Base-by-base conservation (phyloP, 1,140 invertebrate species). In the Lordiphosa clarofinis region DNA sequence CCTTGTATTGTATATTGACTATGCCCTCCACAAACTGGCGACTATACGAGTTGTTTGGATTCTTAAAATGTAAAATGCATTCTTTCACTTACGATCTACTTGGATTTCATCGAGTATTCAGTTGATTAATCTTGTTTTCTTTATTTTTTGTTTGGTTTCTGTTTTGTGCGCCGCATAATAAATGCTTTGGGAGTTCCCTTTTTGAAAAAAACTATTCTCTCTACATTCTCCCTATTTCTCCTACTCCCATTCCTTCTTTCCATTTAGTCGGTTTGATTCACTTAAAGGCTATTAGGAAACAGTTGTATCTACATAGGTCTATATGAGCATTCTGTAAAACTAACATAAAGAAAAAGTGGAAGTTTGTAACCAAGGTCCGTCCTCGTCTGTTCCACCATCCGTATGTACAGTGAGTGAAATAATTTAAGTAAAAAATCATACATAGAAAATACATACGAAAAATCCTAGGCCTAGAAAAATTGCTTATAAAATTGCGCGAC, bases 81-180 rank as follows among this genome's bases (percentile, higher is more conserved):
- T 75, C 24, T 28, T 69, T 48, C 68, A 76, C 79, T 86, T 79
- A 86, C 54, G 49, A 57, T 68, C 79, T 31, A 37, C 46, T 35
- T 42, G 9, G 13, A 44, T 42, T 54, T 38, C 46, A 46, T 57
- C 49, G 56, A 55, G 64, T 39, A 49, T 37, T 73, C 43, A 24
- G 2, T 44, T 46, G 19, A 28, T 37, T 40, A 19, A 28, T 44
- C 1, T 35, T 50, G 55, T 46, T 10, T 39, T 33, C n/a, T n/a
- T n/a, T n/a, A n/a, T n/a, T n/a, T n/a, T n/a, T n/a, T n/a, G n/a
- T n/a, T n/a, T n/a, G n/a, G n/a, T n/a, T n/a, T n/a, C n/a, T n/a
- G 13, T 64, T 62, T 87, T 87, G 86, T 87, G 86, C 86, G 86
- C 43, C 86, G 86, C 86, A 87, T 87, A 87, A 87, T 87, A 86